Conservation (phyloP, 2,888 invertebrate species). For the Endotricha flammealis region DNA sequence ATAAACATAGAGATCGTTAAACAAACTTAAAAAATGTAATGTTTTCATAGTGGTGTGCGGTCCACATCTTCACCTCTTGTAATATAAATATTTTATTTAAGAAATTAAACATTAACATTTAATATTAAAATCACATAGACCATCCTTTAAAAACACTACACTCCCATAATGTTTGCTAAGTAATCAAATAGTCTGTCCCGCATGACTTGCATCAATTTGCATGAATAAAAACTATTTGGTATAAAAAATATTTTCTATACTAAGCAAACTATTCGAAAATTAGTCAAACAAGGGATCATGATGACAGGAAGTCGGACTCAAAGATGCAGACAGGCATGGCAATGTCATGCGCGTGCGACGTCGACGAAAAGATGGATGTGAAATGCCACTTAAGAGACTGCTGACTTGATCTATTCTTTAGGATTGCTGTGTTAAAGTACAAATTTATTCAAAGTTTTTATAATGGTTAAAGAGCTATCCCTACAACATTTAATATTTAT, state of each 20-base stretch:
- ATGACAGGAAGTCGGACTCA: slow-evolving; percentile 44
- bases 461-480: too few species aligned
- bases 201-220: slow-evolving; percentile 59
- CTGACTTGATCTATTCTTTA: slow-evolving; percentile 1
- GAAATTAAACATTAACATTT: slow-evolving; percentile 27
- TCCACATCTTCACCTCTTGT: neutral
- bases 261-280: slow-evolving; percentile 54
- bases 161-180: slow-evolving; percentile 11
- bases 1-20: too few species aligned
- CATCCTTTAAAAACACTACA: slow-evolving; percentile 15
- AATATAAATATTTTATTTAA: neutral
- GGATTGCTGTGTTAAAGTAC: neutral
- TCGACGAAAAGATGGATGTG: slow-evolving; percentile 29
- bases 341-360: slow-evolving; percentile 30
- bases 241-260: slow-evolving; percentile 41
- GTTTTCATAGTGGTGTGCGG: neutral
- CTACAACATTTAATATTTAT: too few species aligned
- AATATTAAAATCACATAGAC: slow-evolving; percentile 11
- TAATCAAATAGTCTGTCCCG: slow-evolving; percentile 22
- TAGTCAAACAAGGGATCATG: slow-evolving; percentile 48
- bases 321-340: slow-evolving; percentile 30
- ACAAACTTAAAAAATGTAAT: too few species aligned
- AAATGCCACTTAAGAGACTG: slow-evolving; percentile 24
- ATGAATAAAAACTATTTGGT: slow-evolving; percentile 25
- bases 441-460: neutral